Percentiles rank a stretch among this genome's conserved stretches.
These are phyloP conservation scores for Sebastes umbrosus DNA, from an alignment of 2,797 vertebrate species.

Conservation along the genomic window DNA sequence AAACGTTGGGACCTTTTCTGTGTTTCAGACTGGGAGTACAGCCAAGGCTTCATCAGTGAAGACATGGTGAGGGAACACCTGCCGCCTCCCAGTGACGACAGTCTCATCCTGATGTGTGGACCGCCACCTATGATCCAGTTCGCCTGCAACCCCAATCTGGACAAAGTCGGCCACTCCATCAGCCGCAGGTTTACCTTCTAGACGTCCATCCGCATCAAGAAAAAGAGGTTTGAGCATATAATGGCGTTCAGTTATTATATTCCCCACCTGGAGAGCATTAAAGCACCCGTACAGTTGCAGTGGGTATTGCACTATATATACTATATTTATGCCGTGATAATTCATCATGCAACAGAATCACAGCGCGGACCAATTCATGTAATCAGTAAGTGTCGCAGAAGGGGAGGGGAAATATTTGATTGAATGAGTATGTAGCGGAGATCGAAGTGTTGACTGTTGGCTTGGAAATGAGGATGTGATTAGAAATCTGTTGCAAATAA, in stretches of 20 bases:
- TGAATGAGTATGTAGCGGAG: background rate
- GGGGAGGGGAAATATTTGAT: background rate
- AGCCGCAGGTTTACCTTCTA: slow-evolving; percentile 87
- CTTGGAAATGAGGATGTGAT: background rate
- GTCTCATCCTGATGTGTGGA: slow-evolving; percentile 93
- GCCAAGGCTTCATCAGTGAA: slow-evolving; percentile 92
- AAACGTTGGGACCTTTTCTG: background rate
- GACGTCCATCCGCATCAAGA: background rate
- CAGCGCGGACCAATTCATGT: slow-evolving; percentile 53
- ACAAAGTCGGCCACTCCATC: slow-evolving; percentile 87
- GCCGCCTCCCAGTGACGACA: slow-evolving; percentile 84
- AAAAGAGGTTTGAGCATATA: background rate
- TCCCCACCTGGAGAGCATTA: slow-evolving; percentile 25
- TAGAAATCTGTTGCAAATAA: background rate
- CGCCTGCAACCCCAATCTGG: slow-evolving; percentile 94
- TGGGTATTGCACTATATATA: slow-evolving; percentile 52
- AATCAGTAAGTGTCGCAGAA: background rate
- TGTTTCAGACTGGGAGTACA: slow-evolving; percentile 91
- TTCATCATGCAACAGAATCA: slow-evolving; percentile 36
- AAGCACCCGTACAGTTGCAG: slow-evolving; percentile 36
- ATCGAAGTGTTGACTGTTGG: background rate
- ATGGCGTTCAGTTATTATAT: background rate
- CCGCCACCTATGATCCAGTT: slow-evolving; percentile 98
- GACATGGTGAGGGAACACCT: slow-evolving; percentile 91
- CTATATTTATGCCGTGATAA: slow-evolving; percentile 28